Conservation (phyloP, 2,113 vertebrate species). For the Aegithalos caudatus region DNA sequence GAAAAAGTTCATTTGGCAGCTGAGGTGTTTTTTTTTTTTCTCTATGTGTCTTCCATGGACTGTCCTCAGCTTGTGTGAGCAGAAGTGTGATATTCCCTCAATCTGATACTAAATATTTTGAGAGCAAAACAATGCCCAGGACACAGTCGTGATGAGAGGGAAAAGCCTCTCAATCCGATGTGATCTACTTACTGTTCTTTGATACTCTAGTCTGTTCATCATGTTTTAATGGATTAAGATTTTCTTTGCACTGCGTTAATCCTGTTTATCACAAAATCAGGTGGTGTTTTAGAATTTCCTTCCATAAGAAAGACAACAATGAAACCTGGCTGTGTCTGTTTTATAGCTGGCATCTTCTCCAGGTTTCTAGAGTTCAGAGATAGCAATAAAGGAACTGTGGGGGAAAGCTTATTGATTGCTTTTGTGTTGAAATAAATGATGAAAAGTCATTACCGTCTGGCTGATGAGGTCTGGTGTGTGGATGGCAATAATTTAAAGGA, state of each 20-base stretch:
- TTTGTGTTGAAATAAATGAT: constrained; percentile 10
- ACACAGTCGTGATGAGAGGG: not conserved
- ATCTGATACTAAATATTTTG: not conserved
- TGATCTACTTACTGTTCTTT: not conserved
- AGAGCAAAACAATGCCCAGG: not conserved
- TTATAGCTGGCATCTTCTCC: not conserved
- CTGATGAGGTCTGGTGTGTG: not conserved
- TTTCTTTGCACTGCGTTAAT: not conserved
- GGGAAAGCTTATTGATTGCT: constrained; percentile 29
- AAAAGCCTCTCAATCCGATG: not conserved
- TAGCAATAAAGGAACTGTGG: not conserved
- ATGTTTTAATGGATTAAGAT: not conserved
- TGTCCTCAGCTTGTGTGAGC: not conserved
- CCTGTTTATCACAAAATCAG: not conserved
- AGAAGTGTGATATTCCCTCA: not conserved
- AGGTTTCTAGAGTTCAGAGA: not conserved
- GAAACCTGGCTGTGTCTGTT: not conserved
- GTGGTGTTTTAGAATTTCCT: not conserved
- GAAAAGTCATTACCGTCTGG: not conserved
- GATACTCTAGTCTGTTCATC: not conserved
- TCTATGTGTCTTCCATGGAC: not conserved
- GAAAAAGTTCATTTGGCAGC: not conserved
- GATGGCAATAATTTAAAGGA: constrained; percentile 27
- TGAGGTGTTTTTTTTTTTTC: not conserved
- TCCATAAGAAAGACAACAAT: not conserved